Evolutionary conservation across 2,797 vertebrate species (phyloP).

Genomic region (Scolopax rusticola): DNA sequence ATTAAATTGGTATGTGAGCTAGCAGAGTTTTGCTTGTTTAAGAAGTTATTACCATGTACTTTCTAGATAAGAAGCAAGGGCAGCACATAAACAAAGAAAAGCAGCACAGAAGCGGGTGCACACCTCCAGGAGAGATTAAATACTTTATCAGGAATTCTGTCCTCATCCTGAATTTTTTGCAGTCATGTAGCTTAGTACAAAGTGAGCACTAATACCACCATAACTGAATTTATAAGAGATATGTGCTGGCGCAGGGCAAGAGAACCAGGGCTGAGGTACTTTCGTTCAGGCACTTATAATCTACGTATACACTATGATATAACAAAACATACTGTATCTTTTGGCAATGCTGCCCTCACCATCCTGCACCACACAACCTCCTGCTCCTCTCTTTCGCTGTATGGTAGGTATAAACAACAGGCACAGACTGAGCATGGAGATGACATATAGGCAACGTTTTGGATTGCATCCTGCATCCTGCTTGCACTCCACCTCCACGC

Average conservation of each 20-base stretch:
- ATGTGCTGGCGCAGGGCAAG: neutral
- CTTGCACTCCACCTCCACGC: rapidly evolving
- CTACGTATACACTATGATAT: rapidly evolving
- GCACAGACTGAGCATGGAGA: neutral
- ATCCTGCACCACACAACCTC: neutral
- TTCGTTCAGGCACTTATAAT: neutral
- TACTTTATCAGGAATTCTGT: neutral
- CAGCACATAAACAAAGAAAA: neutral
- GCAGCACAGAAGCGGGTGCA: neutral
- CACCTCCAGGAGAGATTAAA: neutral
- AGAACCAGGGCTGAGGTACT: neutral
- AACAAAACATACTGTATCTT: neutral
- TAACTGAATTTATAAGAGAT: neutral
- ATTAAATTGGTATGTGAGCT: neutral
- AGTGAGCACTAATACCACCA: neutral
- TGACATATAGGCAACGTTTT: rapidly evolving
- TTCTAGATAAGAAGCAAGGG: neutral
- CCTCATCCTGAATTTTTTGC: neutral
- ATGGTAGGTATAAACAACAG: neutral
- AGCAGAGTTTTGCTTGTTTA: neutral
- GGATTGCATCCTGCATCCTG: neutral
- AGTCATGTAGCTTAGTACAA: neutral
- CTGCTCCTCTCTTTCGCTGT: neutral
- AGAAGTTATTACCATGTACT: neutral
- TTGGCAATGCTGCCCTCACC: neutral